These are phyloP conservation scores for Atlantisia rogersi DNA, from an alignment of 2,113 vertebrate genomes.

Conservation along the genomic window DNA sequence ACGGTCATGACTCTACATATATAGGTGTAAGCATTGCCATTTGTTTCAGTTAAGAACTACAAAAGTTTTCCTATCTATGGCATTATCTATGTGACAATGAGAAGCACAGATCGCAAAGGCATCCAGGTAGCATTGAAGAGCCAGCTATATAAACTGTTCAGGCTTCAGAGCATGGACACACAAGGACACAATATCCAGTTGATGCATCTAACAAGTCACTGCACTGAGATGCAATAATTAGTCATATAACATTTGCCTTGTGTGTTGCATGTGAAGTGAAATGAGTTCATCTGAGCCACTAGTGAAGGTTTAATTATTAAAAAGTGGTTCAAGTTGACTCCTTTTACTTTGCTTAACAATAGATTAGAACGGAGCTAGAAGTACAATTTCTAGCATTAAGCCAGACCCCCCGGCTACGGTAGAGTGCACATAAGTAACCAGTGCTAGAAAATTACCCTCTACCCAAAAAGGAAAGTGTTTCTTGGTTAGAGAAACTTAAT, in stretches of 20 bases:
- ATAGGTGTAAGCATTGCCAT: not conserved
- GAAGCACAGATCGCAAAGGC: not conserved
- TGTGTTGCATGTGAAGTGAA: not conserved
- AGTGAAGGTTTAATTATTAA: not conserved
- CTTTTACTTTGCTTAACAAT: not conserved
- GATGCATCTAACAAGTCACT: not conserved
- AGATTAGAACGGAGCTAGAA: not conserved
- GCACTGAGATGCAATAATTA: not conserved
- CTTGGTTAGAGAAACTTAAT: not conserved
- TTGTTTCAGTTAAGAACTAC: not conserved
- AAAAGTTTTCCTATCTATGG: not conserved
- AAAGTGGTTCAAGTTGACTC: not conserved
- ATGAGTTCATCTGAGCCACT: not conserved
- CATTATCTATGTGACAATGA: not conserved
- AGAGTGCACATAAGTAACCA: not conserved
- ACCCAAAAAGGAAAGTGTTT: not conserved
- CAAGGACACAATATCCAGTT: not conserved
- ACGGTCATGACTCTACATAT: not conserved
- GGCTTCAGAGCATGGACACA: not conserved
- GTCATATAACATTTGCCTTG: not conserved
- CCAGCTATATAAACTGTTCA: not conserved
- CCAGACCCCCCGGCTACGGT: not conserved
- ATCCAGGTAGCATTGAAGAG: not conserved
- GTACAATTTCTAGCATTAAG: not conserved
- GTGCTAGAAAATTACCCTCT: not conserved